Evolutionary conservation across 2,888 invertebrate species (phyloP).

Genomic region (Euzetes globulus): DNA sequence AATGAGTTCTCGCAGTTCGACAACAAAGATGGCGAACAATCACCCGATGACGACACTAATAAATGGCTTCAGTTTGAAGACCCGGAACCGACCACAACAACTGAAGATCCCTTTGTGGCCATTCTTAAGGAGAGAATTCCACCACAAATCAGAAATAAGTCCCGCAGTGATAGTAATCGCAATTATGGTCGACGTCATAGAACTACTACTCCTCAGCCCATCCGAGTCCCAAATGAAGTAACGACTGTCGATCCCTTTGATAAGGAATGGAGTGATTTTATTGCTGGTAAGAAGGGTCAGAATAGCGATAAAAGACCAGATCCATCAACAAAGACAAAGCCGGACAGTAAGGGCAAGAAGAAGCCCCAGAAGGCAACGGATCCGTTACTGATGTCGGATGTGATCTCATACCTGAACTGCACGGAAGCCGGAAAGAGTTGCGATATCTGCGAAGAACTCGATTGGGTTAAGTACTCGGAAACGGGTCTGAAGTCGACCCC

Average conservation of each 20-base stretch:
- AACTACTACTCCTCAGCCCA: not conserved
- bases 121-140: not conserved
- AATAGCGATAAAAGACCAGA: not conserved
- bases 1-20: not conserved
- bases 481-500: slow-evolving; percentile 4
- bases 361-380: not conserved
- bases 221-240: too few relatives aligned
- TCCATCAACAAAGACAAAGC: too few relatives aligned
- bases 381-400: slow-evolving; percentile 13
- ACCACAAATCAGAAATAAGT: not conserved
- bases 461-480: slow-evolving; percentile 26
- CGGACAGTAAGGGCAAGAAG: not conserved
- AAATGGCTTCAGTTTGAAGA: slow-evolving; percentile 6
- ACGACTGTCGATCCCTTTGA: not conserved
- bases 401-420: slow-evolving; percentile 25
- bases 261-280: not conserved
- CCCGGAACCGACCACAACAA: not conserved
- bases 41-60: not conserved
- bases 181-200: not conserved
- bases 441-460: slow-evolving; percentile 22
- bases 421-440: slow-evolving; percentile 26
- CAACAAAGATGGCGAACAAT: not conserved
- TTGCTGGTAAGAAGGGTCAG: not conserved
- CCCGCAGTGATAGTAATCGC: not conserved
- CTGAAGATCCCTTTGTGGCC: not conserved